phyloP scores from a whole-genome alignment of 2,113 vertebrate species.

The Globicephala melas region DNA sequence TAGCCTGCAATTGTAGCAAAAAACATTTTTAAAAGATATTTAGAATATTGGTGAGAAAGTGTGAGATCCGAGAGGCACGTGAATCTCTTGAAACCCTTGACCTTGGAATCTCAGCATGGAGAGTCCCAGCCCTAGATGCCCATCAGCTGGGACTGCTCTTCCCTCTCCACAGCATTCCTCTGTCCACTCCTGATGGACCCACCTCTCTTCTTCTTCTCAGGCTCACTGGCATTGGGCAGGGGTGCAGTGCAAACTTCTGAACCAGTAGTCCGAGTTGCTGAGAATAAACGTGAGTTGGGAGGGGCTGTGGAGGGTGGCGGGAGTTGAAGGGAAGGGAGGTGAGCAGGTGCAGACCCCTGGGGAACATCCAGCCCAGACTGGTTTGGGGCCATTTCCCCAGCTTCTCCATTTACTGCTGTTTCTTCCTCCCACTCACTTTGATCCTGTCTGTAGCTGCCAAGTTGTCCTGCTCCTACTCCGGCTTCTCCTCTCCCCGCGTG shows the following conservation, averaged over 20 bases:
- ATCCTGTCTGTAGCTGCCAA: constrained; percentile 43
- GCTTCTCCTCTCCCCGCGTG: constrained; percentile 64
- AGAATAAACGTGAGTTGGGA: constrained; percentile 70
- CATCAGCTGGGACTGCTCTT: rapidly evolving
- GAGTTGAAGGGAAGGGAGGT: not conserved
- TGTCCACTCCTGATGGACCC: not conserved
- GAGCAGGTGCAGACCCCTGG: not conserved
- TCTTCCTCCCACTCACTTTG: not conserved
- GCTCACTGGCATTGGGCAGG: not conserved
- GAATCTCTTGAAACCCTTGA: not conserved
- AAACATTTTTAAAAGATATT: not conserved
- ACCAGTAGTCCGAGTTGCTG: constrained; percentile 28
- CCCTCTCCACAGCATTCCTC: not conserved
- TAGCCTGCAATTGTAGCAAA: not conserved
- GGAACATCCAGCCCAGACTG: not conserved
- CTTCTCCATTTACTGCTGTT: not conserved
- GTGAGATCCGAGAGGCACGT: not conserved
- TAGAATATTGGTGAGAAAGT: not conserved
- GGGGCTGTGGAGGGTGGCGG: not conserved
- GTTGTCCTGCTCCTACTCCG: constrained; percentile 67
- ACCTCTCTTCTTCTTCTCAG: not conserved
- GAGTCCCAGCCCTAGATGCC: not conserved
- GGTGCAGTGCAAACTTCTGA: constrained; percentile 13
- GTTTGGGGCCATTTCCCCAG: not conserved
- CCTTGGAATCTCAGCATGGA: not conserved